Conservation (phyloP, 2,113 vertebrate genomes). For the Chlorocebus sabaeus region DNA sequence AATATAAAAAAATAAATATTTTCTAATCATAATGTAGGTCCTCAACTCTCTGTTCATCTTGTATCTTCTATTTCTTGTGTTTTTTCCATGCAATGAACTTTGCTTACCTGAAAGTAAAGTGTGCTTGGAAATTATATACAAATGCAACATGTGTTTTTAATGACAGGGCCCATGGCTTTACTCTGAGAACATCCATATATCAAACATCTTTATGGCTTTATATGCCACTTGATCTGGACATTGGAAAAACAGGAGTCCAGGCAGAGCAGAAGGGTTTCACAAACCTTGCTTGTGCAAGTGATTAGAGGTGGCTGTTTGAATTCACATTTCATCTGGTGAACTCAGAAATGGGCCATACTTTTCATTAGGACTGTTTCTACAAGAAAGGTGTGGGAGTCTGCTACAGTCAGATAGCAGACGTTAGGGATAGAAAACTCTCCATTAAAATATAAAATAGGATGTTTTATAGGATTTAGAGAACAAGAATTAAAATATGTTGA, state of each 20-base stretch:
- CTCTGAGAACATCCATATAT: conserved; percentile 88
- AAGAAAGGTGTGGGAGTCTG: not conserved
- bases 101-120: conserved; percentile 50
- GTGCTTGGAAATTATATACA: conserved; percentile 53
- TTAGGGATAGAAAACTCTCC: conserved; percentile 33
- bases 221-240: conserved; percentile 88
- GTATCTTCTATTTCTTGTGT: conserved; percentile 6
- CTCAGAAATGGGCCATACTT: conserved; percentile 87
- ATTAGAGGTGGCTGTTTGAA: conserved; percentile 91
- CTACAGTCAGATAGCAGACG: conserved; percentile 64
- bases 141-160: conserved; percentile 84
- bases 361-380: conserved; percentile 76
- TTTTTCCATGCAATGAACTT: conserved; percentile 37
- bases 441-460: conserved; percentile 69
- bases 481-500: conserved; percentile 75
- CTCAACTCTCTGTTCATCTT: not conserved
- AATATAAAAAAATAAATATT: conserved; percentile 57
- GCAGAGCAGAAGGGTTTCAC: conserved; percentile 88
- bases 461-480: conserved; percentile 33
- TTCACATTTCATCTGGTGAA: conserved; percentile 89
- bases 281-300: conserved; percentile 86
- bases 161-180: conserved; percentile 81
- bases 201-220: conserved; percentile 86
- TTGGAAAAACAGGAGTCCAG: conserved; percentile 90
- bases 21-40: not conserved